Base-by-base conservation (phyloP, 2,113 vertebrate genomes). In the Labeo catla region DNA sequence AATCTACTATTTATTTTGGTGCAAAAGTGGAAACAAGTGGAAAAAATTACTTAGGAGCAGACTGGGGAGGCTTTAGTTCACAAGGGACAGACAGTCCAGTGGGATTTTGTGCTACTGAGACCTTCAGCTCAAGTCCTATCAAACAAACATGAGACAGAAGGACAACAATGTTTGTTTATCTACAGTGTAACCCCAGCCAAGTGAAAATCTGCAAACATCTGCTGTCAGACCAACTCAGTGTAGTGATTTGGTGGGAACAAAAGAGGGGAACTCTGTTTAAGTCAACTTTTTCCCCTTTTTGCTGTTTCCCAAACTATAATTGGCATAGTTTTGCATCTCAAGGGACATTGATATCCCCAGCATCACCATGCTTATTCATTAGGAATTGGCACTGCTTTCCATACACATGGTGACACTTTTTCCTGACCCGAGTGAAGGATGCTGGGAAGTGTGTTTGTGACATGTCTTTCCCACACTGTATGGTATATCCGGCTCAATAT, bases 301-400 rank as follows among this genome's bases (percentile, higher is more conserved):
- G 49, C 39, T 76, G 70, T 93, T 93, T 91, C 91, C 88, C 74
- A 87, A 83, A 80, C 91, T 90, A 92, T 94, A 94, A 93, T 93
- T 93, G 92, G 89, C 83, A 66, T 73, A 52, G 86, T 66, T 85
- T 83, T 54, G 12, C 45, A 52, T 91, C 92, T 89, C 80, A 4
- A 57, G 92, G 92, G 93, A 92, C 50, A 80, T 86, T 90, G 54
- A 89, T 91, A 57, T 83, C 36, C 36, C 36, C 49, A 57, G 50
- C 66, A 73, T 83, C 4, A 59, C 16, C 49, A 83, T 1, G 21
- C 3, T 72, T 23, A 16, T 54, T 57, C 34, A 57, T 83, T 57
- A 34, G 8, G 34, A 2, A 68, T 52, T 47, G 80, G 23, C 80
- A 34, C 15, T 82, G 80, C 36, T 82, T 82, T 82, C 45, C 63